These are phyloP conservation scores for Brachyalestes nurse DNA, from an alignment of 2,797 vertebrate genomes.

Conservation along the genomic window DNA sequence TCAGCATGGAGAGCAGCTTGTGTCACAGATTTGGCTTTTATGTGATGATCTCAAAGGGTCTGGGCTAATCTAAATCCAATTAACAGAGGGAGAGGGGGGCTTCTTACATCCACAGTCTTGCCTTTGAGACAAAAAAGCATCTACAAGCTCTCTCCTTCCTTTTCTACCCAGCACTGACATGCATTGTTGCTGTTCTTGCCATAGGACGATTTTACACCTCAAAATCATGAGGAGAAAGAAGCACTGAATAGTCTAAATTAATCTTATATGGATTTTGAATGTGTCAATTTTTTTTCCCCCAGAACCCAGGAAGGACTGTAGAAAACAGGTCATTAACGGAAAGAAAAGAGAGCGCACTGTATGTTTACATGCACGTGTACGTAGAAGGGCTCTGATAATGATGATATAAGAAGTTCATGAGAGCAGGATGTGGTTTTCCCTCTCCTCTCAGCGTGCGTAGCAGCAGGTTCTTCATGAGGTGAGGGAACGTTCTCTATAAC, in stretches of 20 bases:
- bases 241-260: neutral
- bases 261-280: neutral
- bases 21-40: conserved; percentile 22
- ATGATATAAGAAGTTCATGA: neutral
- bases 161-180: neutral
- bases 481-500: conserved; percentile 8
- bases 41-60: conserved; percentile 23
- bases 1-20: conserved; percentile 5
- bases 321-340: neutral
- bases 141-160: neutral
- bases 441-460: conserved; percentile 1
- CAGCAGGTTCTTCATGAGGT: neutral
- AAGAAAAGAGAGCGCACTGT: neutral
- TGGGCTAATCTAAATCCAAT: conserved; percentile 31
- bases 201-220: neutral
- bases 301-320: neutral
- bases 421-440: conserved; percentile 41
- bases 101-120: neutral
- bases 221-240: neutral
- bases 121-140: neutral
- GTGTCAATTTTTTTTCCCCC: neutral
- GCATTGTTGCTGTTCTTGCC: neutral
- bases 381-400: neutral
- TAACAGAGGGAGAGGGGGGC: conserved; percentile 16
- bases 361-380: neutral